A percentile compares a stretch with the other conserved stretches of the same genome.
These are phyloP conservation scores for Brachionichthys hirsutus DNA, from an alignment of 2,113 vertebrate genomes.

Conservation along the genomic window DNA sequence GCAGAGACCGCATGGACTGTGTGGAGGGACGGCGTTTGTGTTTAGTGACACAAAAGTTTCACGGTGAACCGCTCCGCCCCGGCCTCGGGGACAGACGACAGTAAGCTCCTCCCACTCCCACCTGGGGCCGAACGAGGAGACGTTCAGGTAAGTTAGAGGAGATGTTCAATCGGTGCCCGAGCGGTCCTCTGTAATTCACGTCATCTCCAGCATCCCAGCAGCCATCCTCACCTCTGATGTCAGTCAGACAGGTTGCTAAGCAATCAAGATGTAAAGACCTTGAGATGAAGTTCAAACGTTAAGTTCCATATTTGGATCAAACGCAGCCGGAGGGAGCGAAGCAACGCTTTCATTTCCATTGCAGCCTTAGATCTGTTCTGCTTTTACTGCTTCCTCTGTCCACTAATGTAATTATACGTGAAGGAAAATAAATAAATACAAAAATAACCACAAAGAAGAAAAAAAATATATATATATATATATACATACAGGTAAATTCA, in stretches of 20 bases:
- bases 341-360: constrained; percentile 55
- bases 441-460: too few relatives aligned
- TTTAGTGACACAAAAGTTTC: constrained; percentile 28
- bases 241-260: constrained; percentile 32
- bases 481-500: too few relatives aligned
- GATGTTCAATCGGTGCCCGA: constrained; percentile 6
- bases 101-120: constrained; percentile 43
- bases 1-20: constrained; percentile 52
- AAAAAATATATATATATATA: too few relatives aligned
- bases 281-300: constrained; percentile 23
- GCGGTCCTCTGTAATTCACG: background rate
- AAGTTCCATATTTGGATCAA: constrained; percentile 63
- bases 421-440: too few relatives aligned
- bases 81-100: constrained; percentile 24
- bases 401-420: too few relatives aligned
- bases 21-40: constrained; percentile 9
- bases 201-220: too few relatives aligned
- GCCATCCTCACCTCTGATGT: too few relatives aligned
- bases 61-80: constrained; percentile 44
- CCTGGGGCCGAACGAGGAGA: constrained; percentile 1
- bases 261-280: constrained; percentile 37
- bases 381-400: constrained; percentile 28
- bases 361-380: constrained; percentile 54
- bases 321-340: constrained; percentile 35
- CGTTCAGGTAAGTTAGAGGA: constrained; percentile 19